phyloP scores from a whole-genome alignment of 2,797 vertebrate species.

The Melanotaenia maccullochi region DNA sequence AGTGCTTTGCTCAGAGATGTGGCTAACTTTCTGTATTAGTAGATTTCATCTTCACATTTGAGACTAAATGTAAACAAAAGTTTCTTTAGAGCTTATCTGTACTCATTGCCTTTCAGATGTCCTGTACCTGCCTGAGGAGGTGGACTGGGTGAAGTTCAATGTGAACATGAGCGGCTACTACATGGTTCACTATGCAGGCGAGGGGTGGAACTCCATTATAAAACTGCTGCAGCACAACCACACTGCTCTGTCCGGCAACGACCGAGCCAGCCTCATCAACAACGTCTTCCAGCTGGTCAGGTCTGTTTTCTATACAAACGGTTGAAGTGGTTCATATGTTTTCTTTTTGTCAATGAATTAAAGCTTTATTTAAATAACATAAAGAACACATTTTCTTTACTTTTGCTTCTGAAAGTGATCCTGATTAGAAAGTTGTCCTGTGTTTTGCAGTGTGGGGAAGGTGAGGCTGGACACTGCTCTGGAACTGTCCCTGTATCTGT shows the following conservation, averaged over 20 bases:
- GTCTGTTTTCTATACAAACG: slow-evolving; percentile 65
- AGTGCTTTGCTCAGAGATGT: slow-evolving; percentile 11
- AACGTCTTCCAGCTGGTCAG: slow-evolving; percentile 92
- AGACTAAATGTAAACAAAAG: too few relatives aligned
- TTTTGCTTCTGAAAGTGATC: not conserved
- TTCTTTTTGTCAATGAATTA: not conserved
- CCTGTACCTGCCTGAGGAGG: slow-evolving; percentile 86
- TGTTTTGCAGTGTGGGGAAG: slow-evolving; percentile 82
- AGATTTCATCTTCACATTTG: too few relatives aligned
- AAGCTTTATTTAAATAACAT: not conserved
- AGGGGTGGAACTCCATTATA: slow-evolving; percentile 88
- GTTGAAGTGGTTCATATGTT: not conserved
- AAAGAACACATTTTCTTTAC: too few relatives aligned
- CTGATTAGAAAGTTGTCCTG: not conserved
- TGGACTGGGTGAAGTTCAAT: slow-evolving; percentile 94
- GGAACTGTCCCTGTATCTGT: slow-evolving; percentile 90
- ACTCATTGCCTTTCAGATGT: slow-evolving; percentile 75
- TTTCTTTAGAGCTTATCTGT: not conserved
- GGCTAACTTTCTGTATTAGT: too few relatives aligned
- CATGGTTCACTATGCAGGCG: slow-evolving; percentile 89
- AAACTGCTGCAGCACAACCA: slow-evolving; percentile 84
- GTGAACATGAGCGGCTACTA: slow-evolving; percentile 93
- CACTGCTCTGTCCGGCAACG: slow-evolving; percentile 86
- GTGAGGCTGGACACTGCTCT: slow-evolving; percentile 88
- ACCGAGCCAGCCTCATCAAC: slow-evolving; percentile 91